Evolutionary conservation across 2,113 vertebrate species (phyloP).

Genomic region (Patagioenas fasciata): DNA sequence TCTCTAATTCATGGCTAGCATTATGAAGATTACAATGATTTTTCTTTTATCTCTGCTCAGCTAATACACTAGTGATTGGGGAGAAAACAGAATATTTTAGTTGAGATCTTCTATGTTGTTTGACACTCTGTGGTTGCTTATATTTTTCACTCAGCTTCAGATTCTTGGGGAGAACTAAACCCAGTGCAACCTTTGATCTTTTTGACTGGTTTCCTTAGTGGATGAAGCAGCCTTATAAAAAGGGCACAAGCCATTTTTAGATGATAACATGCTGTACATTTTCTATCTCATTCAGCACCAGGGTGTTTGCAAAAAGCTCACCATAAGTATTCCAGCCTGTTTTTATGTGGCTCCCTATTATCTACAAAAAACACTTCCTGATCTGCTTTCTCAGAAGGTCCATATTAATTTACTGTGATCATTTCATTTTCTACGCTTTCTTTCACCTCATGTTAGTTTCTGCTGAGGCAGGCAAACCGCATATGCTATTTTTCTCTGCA

Average conservation of each 20-base stretch:
- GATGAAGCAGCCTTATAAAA: constrained; percentile 19
- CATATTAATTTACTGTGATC: constrained; percentile 60
- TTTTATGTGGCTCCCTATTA: constrained; percentile 31
- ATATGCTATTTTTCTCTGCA: constrained; percentile 16
- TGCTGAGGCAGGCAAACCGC: constrained; percentile 45
- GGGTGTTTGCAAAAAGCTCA: constrained; percentile 37
- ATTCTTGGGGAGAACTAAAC: constrained; percentile 47
- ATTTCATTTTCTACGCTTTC: constrained; percentile 41
- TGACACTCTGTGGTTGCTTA: constrained; percentile 13
- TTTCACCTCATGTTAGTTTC: constrained; percentile 47
- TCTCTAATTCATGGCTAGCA: constrained; percentile 28
- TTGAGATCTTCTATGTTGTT: constrained; percentile 28
- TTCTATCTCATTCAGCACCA: constrained; percentile 41
- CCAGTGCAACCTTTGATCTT: constrained; percentile 30
- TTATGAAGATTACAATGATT: constrained; percentile 44
- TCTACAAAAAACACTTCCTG: constrained; percentile 40
- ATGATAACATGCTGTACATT: constrained; percentile 31
- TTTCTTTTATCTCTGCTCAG: constrained; percentile 31
- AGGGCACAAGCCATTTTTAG: constrained; percentile 7
- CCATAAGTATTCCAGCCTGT: constrained; percentile 9
- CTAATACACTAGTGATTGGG: not conserved
- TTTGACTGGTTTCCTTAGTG: constrained; percentile 33
- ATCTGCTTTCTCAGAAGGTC: constrained; percentile 48
- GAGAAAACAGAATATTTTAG: constrained; percentile 41
- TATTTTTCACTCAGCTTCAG: constrained; percentile 41